phyloP scores from a whole-genome alignment of 2,888 invertebrate species.

The Conus canariensis region DNA sequence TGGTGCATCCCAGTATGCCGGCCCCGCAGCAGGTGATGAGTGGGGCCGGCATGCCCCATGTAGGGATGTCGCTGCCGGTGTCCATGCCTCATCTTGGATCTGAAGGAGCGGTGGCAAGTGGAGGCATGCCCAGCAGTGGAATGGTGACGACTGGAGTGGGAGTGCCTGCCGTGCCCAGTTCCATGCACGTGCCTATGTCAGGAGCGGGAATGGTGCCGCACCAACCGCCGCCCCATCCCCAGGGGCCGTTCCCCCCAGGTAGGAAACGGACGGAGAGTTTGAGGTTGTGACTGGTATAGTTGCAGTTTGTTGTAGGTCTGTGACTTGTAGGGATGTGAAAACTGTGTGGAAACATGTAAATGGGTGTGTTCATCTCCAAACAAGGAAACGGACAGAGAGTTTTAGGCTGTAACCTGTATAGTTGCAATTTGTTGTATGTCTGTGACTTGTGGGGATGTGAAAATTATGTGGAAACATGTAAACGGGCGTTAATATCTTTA shows the following conservation, averaged over 20 bases:
- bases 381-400: too few species aligned
- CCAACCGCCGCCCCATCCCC: constrained; percentile 10
- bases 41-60: neutral
- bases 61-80: neutral
- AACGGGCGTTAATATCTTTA: too few species aligned
- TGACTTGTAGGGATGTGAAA: too few species aligned
- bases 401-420: too few species aligned
- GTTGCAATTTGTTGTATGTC: too few species aligned
- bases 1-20: constrained; percentile 9
- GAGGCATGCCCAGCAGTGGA: constrained; percentile 12
- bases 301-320: too few species aligned
- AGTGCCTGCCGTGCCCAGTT: constrained; percentile 1
- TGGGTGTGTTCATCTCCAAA: too few species aligned
- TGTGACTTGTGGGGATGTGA: too few species aligned
- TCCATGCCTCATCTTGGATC: neutral
- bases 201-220: constrained; percentile 5
- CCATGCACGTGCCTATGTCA: constrained; percentile 36
- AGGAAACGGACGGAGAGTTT: neutral
- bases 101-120: neutral
- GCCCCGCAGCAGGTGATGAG: neutral
- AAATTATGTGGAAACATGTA: too few species aligned
- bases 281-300: too few species aligned
- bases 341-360: too few species aligned
- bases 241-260: constrained; percentile 32
- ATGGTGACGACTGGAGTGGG: neutral